These are phyloP conservation scores for Margaritifera margaritifera DNA, from an alignment of 2,888 invertebrate species.

Conservation along the genomic window DNA sequence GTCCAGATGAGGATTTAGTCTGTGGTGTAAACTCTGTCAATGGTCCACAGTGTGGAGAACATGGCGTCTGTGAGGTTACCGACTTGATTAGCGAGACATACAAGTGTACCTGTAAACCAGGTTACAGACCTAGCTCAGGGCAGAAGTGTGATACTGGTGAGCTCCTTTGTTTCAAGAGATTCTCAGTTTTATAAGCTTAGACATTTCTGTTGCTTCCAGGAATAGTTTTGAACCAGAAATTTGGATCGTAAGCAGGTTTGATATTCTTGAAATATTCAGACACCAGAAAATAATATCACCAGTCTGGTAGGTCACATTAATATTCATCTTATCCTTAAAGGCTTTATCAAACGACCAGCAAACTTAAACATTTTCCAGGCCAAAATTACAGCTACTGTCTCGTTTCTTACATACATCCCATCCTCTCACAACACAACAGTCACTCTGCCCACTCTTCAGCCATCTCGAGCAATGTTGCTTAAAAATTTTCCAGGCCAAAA, in stretches of 20 bases:
- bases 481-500: too few relatives aligned
- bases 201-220: not conserved
- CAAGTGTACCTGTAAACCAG: conserved; percentile 94
- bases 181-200: not conserved
- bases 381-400: too few relatives aligned
- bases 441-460: too few relatives aligned
- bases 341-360: too few relatives aligned
- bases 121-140: conserved; percentile 76
- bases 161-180: conserved; percentile 2
- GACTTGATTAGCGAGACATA: conserved; percentile 78
- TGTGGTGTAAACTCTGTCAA: conserved; percentile 72
- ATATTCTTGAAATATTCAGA: too few relatives aligned
- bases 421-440: too few relatives aligned
- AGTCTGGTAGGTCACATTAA: too few relatives aligned
- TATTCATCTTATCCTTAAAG: too few relatives aligned
- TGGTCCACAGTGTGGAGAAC: conserved; percentile 58
- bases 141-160: conserved; percentile 71
- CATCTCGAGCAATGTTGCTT: too few relatives aligned
- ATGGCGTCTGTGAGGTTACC: conserved; percentile 70
- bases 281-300: too few relatives aligned
- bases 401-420: too few relatives aligned
- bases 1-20: conserved; percentile 94
- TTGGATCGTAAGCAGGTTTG: not conserved
- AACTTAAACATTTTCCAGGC: too few relatives aligned
- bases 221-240: not conserved